Evolutionary conservation across 23 tunicate species (phyloP), one percentile per base, ranked within the genome.

Genomic region (Halocynthia aurantium): DNA sequence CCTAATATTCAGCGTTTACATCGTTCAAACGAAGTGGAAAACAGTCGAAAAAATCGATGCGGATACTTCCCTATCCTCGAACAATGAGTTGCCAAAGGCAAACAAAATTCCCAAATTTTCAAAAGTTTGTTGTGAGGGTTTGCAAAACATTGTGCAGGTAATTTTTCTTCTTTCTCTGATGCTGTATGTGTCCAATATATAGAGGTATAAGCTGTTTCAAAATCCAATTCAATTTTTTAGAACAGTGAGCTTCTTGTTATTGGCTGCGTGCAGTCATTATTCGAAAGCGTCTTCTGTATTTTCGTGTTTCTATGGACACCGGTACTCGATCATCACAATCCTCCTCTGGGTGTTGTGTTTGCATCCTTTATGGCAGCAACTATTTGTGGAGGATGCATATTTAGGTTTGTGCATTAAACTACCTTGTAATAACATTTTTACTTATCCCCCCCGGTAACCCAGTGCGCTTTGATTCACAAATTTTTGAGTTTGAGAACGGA

Each of bases 221-320:
- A 19, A 15, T 63, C 82, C 7, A 56, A 76, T 54, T 72, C 75
- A 0, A 69, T 81, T 72, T 81, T 75, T 21, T 56, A 78, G 64
- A 88, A 85, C 77, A 73, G 51, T 5, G 82, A 84, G 7, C 70
- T 84, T 6, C 44, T 94, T 6, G 67, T 75, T 52, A 52, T 88
- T 54, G 95, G 99, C 0, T 67, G 71, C 60, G 66, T 94, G 6
- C 92, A 94, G 69, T 95, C 99, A 6, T 73, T 94, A 53, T 94
- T 80, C 72, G 99, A 94, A 76, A 88, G 95, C 70, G 99, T 94
- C 51, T 49, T 94, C 51, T 88, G 90, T 67, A 20, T 94, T 71
- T 94, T 94, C 81, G 99, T 94, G 9, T 94, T 94, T 67, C 67
- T 94, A 7, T 94, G 99, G 99, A 94, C 99, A 40, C 99, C 99